Evolutionary conservation across 2,113 vertebrate genomes (phyloP), one percentile per base, ranked within the genome.

Genomic region (Malurus alboscapulatus): DNA sequence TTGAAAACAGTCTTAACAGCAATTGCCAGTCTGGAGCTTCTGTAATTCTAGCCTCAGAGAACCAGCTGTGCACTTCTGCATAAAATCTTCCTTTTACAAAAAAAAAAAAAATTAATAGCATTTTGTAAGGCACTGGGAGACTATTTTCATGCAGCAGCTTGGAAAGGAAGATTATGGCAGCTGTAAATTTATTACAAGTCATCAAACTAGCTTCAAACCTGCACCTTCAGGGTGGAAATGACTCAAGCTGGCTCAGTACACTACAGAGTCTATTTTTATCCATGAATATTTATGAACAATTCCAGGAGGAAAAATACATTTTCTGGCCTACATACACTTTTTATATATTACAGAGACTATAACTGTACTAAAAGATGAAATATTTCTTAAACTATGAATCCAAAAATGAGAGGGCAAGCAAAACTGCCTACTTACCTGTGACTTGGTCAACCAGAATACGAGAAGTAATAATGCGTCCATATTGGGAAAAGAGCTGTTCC

Each of bases 381-480:
- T 82, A 91, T 88, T 97, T 95, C 58, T 96, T 67, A 55, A 96
- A 77, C 76, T 94, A 27, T 14, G 47, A 85, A 65, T 67, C 29
- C 42, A 59, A 92, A 65, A 78, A 36, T 15, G 15, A 51, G 44
- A 92, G 67, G 29, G 54, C 58, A 30, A 48, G 25, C 36, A 71
- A 30, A 96, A 51, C 51, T 82, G 87, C 42, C 44, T 78, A 98
- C 99, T 99, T 98, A 99, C 99, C 99, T 83, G 99, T 99, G 92
- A 99, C 98, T 97, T 99, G 99, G 97, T 99, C 99, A 93, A 99
- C 98, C 79, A 99, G 98, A 96, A 99, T 99, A 81, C 99, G 99
- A 65, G 99, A 99, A 97, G 99, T 99, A 97, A 99, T 99, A 96
- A 99, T 99, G 95, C 99, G 99, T 72, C 99, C 99, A 5, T 99